phyloP scores from a whole-genome alignment of 2,113 vertebrate genomes.

The Desmodus rotundus region DNA sequence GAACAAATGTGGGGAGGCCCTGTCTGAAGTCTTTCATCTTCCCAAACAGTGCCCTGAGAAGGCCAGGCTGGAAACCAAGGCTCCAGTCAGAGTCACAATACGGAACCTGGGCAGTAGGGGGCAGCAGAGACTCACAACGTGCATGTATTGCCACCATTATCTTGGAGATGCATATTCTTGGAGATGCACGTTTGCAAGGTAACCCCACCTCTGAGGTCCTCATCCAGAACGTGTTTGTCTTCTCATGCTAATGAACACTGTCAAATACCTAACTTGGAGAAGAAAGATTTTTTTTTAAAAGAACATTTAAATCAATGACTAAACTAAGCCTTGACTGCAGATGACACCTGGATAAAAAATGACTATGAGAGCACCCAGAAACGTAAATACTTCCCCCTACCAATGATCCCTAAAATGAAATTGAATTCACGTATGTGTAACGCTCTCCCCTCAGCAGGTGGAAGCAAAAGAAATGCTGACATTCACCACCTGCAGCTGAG shows the following conservation, averaged over 20 bases:
- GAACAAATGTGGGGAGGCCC: neutral
- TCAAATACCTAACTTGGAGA: neutral
- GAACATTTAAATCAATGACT: neutral
- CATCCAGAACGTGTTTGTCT: neutral
- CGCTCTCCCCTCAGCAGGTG: neutral
- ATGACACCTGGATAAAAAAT: slow-evolving; percentile 32
- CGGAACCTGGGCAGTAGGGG: slow-evolving; percentile 39
- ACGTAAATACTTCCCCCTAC: neutral
- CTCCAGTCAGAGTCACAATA: neutral
- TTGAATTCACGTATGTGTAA: neutral
- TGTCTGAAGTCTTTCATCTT: neutral
- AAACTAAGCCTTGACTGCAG: neutral
- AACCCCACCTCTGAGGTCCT: neutral
- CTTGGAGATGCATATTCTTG: neutral
- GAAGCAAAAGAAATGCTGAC: neutral
- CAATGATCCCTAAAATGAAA: slow-evolving; percentile 63
- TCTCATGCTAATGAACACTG: neutral
- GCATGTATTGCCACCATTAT: rapidly evolving
- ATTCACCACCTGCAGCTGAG: neutral
- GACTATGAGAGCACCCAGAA: neutral
- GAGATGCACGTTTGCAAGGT: no score
- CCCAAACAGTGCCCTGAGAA: neutral
- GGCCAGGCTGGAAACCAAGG: neutral
- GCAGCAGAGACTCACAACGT: slow-evolving; percentile 39
- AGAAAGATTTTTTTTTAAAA: slow-evolving; percentile 7